Conservation (phyloP, 2,113 vertebrate species). For the Psilopsiagon aymara region DNA sequence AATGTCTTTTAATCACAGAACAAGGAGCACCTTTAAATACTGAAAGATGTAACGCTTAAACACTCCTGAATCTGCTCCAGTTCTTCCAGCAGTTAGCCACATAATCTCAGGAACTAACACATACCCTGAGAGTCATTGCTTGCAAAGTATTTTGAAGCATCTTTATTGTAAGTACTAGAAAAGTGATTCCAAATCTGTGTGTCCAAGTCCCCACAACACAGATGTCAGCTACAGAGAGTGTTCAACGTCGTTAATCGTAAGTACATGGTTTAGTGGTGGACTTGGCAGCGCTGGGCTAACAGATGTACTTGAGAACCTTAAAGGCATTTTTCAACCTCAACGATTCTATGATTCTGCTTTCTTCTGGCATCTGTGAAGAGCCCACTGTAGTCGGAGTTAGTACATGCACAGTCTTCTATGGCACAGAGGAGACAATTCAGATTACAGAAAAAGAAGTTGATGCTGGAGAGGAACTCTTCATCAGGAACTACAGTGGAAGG, state of each 20-base stretch:
- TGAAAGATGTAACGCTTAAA: not conserved
- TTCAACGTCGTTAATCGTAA: not conserved
- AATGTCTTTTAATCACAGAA: slow-evolving; percentile 21
- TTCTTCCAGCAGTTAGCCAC: not conserved
- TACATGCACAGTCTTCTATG: not conserved
- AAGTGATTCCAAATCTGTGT: not conserved
- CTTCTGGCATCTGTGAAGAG: not conserved
- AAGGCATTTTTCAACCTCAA: not conserved
- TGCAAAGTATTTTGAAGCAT: not conserved
- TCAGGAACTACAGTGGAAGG: not conserved
- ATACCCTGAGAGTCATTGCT: not conserved
- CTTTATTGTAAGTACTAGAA: not conserved
- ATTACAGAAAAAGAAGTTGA: not conserved
- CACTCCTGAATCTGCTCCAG: not conserved
- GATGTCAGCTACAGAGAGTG: not conserved
- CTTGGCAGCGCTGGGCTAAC: not conserved
- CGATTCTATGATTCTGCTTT: not conserved
- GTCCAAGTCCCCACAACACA: not conserved
- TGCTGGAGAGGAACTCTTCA: not conserved
- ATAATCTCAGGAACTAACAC: not conserved
- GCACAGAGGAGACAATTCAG: not conserved
- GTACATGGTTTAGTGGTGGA: not conserved
- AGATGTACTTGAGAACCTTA: not conserved
- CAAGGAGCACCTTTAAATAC: not conserved
- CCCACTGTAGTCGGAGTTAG: not conserved